These are phyloP conservation scores for Trichogramma evanescens DNA, from an alignment of 2,888 invertebrate genomes.

Conservation along the genomic window DNA sequence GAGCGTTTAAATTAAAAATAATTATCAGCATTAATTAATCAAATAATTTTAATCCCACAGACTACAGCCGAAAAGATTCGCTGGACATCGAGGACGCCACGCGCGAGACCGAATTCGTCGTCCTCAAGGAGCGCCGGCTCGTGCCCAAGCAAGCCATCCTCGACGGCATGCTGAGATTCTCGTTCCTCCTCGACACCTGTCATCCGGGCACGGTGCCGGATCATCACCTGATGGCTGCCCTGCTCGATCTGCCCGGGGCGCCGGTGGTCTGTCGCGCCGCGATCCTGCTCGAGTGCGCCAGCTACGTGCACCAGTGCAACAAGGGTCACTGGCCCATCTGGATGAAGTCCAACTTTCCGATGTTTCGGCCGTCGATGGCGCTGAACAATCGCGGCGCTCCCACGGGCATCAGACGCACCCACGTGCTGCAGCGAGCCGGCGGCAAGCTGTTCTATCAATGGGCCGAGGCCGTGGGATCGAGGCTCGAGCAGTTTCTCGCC, in stretches of 20 bases:
- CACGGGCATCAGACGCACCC: constrained; percentile 58
- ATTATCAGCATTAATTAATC: neutral
- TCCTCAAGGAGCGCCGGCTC: constrained; percentile 78
- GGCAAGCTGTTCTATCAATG: constrained; percentile 97
- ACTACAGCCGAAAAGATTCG: constrained; percentile 74
- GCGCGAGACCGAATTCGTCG: constrained; percentile 79
- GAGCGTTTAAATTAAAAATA: neutral
- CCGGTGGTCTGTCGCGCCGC: constrained; percentile 90
- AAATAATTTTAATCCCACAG: constrained; percentile 37
- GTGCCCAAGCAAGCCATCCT: constrained; percentile 72
- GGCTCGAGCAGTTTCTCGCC: constrained; percentile 81
- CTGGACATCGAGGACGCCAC: constrained; percentile 73
- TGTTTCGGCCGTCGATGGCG: constrained; percentile 67
- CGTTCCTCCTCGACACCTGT: constrained; percentile 89
- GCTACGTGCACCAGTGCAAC: constrained; percentile 95
- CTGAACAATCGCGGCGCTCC: constrained; percentile 49
- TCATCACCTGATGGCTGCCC: constrained; percentile 87
- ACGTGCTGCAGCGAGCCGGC: constrained; percentile 78
- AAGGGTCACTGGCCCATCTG: constrained; percentile 98
- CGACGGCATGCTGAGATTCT: constrained; percentile 84
- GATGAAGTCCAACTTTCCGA: constrained; percentile 82
- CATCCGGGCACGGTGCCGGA: constrained; percentile 95
- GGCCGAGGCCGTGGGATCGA: constrained; percentile 86
- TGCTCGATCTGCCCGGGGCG: constrained; percentile 91
- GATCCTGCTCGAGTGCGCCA: constrained; percentile 87